Conservation (phyloP, 2,797 vertebrate species). For the Cyprinella venusta region DNA sequence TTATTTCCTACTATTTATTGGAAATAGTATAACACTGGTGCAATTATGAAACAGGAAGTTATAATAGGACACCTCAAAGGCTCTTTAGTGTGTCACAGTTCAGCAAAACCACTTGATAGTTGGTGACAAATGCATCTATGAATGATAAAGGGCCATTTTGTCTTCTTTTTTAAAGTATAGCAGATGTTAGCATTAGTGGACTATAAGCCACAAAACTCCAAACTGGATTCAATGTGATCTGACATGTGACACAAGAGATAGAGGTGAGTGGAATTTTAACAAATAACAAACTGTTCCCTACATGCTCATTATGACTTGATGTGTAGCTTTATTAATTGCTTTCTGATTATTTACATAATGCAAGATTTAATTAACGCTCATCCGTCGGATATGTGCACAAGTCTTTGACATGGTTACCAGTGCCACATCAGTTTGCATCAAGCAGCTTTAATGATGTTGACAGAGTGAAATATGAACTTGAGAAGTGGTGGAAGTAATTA, state of each 20-base stretch:
- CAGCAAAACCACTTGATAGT: background rate
- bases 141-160: background rate
- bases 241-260: background rate
- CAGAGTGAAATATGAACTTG: conserved; percentile 27
- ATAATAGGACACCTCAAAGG: background rate
- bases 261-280: conserved; percentile 23
- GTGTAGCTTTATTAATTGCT: conserved; percentile 4
- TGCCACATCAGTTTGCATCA: conserved; percentile 19
- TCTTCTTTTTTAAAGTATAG: too few species aligned
- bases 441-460: conserved; percentile 39
- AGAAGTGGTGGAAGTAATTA: conserved; percentile 30
- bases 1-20: background rate
- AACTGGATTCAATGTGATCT: background rate
- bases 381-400: background rate
- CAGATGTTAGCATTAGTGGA: background rate
- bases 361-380: conserved; percentile 30
- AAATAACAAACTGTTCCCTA: background rate
- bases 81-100: background rate
- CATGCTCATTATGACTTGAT: background rate
- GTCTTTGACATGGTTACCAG: background rate
- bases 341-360: conserved; percentile 30
- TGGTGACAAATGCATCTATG: background rate
- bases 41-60: background rate
- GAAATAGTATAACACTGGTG: background rate
- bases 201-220: background rate